Base-by-base conservation (phyloP, 1,140 invertebrate species). In the Temnothorax nylanderi region DNA sequence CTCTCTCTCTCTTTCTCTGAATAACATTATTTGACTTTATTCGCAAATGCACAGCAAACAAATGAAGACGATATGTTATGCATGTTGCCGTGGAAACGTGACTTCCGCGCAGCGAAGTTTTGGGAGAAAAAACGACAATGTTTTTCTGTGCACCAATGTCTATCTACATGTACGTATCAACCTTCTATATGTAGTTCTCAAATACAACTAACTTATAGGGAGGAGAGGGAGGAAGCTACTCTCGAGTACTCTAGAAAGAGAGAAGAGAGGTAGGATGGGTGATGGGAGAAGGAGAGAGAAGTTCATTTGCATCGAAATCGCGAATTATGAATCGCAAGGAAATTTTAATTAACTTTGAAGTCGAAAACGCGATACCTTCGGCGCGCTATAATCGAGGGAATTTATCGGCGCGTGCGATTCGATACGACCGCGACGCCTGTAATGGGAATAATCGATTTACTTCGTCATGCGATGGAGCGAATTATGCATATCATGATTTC, bases 251-350 rank as follows among this genome's bases (percentile, higher is more conserved):
- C 65, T 47, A 69, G 44, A 69, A 26, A 37, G 37, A 44, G 32
- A 44, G 10, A 56, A 54, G 49, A 8, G 69, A 32, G 51, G 2
- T 4, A 26, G 18, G 1, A 18, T 4, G 47, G 0, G 16, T 8
- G 65, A 69, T 7, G 11, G 41, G 8, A 34, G 26, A 54, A 49
- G 16, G 51, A 41, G 32, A 37, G 11, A n/a, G 11, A 41, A 77
- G 56, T 77, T 77, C 75, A 78, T 78, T 78, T 78, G 76, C 76
- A 78, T 78, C 76, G 76, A 78, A 78, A 78, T 78, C 76, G 60
- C 58, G 76, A 78, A 78, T 78, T 78, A 78, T 78, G 58, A 78
- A 78, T 78, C 60, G 44, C 76, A 78, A 78, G 76, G 44, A 78
- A 78, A 78, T 78, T 78, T 78, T 78, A 78, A 78, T 78, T 65